Percentiles rank a stretch among this genome's conserved stretches.
phyloP scores from a whole-genome alignment of 2,113 vertebrate genomes.

The Stomatorhinus ivindoensis region DNA sequence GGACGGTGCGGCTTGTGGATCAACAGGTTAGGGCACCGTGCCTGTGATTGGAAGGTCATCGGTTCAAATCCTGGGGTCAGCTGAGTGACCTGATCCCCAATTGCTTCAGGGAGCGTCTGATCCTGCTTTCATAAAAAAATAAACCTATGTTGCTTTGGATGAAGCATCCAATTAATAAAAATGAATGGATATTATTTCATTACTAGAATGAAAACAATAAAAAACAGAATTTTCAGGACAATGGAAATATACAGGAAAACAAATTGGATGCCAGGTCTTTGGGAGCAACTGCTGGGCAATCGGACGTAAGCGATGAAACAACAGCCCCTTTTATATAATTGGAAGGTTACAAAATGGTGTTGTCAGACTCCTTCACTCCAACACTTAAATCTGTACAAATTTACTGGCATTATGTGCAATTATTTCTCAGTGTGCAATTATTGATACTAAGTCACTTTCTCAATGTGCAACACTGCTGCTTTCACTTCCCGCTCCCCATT shows the following conservation, averaged over 20 bases:
- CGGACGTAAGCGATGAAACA: background rate
- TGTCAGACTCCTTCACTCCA: background rate
- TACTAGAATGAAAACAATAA: background rate
- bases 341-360: background rate
- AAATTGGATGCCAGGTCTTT: background rate
- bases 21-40: background rate
- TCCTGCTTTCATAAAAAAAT: background rate
- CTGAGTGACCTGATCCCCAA: background rate
- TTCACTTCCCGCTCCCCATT: too few relatives aligned
- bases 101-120: background rate
- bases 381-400: too few relatives aligned
- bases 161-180: background rate
- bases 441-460: too few relatives aligned
- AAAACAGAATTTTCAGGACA: background rate
- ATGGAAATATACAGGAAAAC: background rate
- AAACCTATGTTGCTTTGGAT: background rate
- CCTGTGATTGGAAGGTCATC: background rate
- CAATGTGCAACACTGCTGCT: too few relatives aligned
- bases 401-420: too few relatives aligned
- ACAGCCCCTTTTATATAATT: background rate
- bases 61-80: background rate
- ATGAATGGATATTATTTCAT: background rate
- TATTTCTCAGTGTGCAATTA: too few relatives aligned
- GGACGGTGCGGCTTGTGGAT: background rate
- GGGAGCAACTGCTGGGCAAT: background rate